Percentiles rank a stretch among this genome's conserved stretches.
These are phyloP conservation scores for Stigmatopora argus DNA, from an alignment of 2,113 vertebrate species.

Conservation along the genomic window DNA sequence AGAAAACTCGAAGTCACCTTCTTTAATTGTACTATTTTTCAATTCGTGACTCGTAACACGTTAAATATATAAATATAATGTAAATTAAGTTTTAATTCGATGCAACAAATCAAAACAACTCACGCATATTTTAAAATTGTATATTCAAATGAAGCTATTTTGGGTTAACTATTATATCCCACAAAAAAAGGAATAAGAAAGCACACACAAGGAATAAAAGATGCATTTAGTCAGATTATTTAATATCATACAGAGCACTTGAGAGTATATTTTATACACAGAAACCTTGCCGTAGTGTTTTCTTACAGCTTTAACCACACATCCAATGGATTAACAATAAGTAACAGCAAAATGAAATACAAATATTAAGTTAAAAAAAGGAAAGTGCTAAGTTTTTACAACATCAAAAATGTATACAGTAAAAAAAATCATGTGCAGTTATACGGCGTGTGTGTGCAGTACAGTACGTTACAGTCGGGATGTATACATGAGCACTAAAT, in stretches of 20 bases:
- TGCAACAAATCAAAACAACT: neutral
- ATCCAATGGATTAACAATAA: conserved; percentile 39
- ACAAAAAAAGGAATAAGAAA: neutral
- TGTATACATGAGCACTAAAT: conserved; percentile 54
- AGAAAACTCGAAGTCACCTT: no score
- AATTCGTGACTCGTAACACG: no score
- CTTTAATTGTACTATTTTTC: no score
- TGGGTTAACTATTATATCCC: no score
- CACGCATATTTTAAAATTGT: neutral
- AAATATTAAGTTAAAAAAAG: conserved; percentile 41
- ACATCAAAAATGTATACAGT: conserved; percentile 49
- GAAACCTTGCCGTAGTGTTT: conserved; percentile 43
- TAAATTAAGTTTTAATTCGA: neutral
- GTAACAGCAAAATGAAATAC: conserved; percentile 41
- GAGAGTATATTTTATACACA: conserved; percentile 48
- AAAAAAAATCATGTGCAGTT: conserved; percentile 55
- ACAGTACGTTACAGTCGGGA: conserved; percentile 64
- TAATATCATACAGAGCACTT: conserved; percentile 57
- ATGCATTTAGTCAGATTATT: conserved; percentile 51
- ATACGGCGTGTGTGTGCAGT: conserved; percentile 59
- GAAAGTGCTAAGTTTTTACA: conserved; percentile 60
- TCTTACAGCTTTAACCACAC: conserved; percentile 31
- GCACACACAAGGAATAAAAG: neutral
- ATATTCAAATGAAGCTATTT: no score
- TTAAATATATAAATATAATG: neutral